Evolutionary conservation across 2,888 invertebrate genomes (phyloP).

Genomic region (Tenthredo mesomela): DNA sequence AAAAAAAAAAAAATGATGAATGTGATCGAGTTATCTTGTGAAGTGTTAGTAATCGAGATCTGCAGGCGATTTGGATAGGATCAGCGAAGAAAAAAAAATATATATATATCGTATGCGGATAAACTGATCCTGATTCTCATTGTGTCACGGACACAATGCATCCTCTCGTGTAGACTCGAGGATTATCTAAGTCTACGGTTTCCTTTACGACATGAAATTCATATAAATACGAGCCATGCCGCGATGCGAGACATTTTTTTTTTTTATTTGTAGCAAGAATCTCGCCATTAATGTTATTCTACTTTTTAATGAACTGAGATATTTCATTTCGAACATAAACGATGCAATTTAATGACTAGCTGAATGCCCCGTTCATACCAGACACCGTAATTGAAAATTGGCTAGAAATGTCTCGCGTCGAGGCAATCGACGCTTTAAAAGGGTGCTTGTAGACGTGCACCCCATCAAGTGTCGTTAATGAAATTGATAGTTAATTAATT

Average conservation of each 20-base stretch:
- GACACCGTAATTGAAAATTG: background rate
- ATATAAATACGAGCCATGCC: background rate
- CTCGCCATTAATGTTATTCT: background rate
- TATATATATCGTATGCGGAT: background rate
- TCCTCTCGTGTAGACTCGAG: background rate
- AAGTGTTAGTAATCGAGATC: background rate
- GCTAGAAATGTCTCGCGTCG: background rate
- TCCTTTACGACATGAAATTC: background rate
- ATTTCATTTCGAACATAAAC: background rate
- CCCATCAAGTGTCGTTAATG: constrained; percentile 6
- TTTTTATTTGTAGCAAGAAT: background rate
- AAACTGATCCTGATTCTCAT: background rate
- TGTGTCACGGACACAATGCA: background rate
- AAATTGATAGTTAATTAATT: constrained; percentile 16
- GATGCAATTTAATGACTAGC: background rate
- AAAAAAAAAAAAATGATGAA: background rate
- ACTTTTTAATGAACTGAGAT: background rate
- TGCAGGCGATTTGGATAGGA: background rate
- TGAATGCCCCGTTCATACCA: background rate
- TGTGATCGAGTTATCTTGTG: background rate
- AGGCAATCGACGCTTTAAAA: background rate
- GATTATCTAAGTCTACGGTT: background rate
- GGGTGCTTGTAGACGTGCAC: constrained; percentile 13
- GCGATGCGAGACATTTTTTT: background rate
- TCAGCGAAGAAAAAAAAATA: background rate